Base-by-base conservation (phyloP, 2,113 vertebrate species). In the Blennius ocellaris region DNA sequence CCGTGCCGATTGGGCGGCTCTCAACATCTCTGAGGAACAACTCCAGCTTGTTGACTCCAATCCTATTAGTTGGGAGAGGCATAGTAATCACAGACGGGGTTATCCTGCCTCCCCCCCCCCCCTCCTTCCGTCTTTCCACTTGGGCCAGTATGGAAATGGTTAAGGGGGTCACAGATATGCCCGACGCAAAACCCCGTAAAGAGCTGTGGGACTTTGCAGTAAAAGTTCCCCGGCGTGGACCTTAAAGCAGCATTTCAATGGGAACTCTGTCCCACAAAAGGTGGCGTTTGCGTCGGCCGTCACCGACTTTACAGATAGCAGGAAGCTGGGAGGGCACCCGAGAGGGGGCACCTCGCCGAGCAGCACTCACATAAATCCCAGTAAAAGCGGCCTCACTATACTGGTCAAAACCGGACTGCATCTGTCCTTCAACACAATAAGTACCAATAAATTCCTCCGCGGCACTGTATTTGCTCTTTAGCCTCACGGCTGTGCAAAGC, bases 31-130 rank as follows among this genome's bases (percentile, higher is more conserved):
- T n/a, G 58, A 83, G 86, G 84, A 84, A 81, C 87, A 81, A 80
- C 87, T 84, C 82, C 72, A 88, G 83, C 89, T 86, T 84, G 85
- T 87, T 92, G 89, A 87, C 82, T 82, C 77, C 88, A 92, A 93
- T 93, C 91, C 89, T 86, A 93, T 94, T 91, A 92, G 82, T 68
- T 53, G 76, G 55, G 66, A 90, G 68, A 86, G 83, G 85, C 80
- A 71, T 71, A 71, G 85, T 92, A 92, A 91, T 90, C 83, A 86
- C 79, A 81, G 76, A 83, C 47, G 51, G 61, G 60, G 78, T 86
- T 76, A 89, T 80, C 82, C 77, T 60, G 48, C 71, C 37, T 45
- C 16, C 40, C 45, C 51, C 71, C 37, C 44, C 16, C 40, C 45
- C 51, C 12, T 38, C 80, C 62, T 17, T 17, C 74, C 41, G 40